Base-by-base conservation (phyloP, 2,113 vertebrate species). In the Sigmodon hispidus region DNA sequence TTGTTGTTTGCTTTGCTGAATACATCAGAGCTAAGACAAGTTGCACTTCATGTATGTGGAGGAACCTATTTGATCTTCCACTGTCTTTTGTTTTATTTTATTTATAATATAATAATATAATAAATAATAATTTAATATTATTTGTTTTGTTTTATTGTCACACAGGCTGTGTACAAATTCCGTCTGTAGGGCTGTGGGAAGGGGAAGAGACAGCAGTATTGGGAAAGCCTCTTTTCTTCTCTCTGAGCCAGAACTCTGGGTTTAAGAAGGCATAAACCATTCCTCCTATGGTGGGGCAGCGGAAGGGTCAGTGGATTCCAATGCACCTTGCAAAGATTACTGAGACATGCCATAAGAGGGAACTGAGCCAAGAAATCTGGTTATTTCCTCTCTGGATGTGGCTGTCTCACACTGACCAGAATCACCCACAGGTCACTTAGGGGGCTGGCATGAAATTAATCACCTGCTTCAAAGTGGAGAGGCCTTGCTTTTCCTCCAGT, bases 371-470 rank as follows among this genome's bases (percentile, higher is more conserved):
- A 98, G 69, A 50, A 90, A 80, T 19, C 92, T 96, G 96, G 94
- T 75, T 65, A 77, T 80, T 91, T 57, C 57, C 89, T 96, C 95
- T 87, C 92, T 77, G 89, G 80, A 73, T 96, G 87, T 92, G 80
- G 87, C 77, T 96, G 88, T 92, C 97, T 94, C 92, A 95, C 50
- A 79, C 95, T 96, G 97, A 92, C 86, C 95, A 90, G 86, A 96
- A 92, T 75, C 96, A 94, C 43, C 73, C 75, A 97, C 86, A 92
- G 96, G 97, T 98, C 96, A 97, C 52, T 97, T 94, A 67, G 48
- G 77, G 96, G 69, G 94, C 34, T 91, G 24, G 36, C 85, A 97
- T 79, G 92, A 97, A 97, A 97, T 97, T 90, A 97, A 97, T 96
- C 77, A 95, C 86, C 92, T 96, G 88, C 80, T 94, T 96, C 81